phyloP scores from a whole-genome alignment of 2,888 invertebrate genomes.

The Lissonota sp. region DNA sequence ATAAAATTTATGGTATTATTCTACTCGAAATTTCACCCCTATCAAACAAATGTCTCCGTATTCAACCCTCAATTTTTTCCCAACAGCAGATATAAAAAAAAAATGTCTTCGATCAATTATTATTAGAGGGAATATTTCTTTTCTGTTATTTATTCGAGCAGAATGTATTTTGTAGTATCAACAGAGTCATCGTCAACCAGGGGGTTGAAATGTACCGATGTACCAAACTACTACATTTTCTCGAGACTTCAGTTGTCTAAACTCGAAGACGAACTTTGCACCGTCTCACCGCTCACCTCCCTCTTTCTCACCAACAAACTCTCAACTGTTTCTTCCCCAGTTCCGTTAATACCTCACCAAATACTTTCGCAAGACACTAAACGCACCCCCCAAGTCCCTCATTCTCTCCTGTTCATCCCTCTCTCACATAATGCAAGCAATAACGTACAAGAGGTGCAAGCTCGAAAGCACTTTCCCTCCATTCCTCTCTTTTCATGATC shows the following conservation, averaged over 20 bases:
- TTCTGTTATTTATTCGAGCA: background rate
- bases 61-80: no score
- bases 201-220: constrained; percentile 19
- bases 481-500: background rate
- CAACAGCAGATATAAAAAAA: background rate
- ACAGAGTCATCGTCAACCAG: constrained; percentile 9
- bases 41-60: no score
- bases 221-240: constrained; percentile 27
- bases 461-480: constrained; percentile 68
- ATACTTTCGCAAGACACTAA: constrained; percentile 31
- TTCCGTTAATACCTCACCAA: constrained; percentile 27
- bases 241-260: constrained; percentile 49
- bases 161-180: constrained; percentile 23
- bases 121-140: background rate
- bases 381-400: constrained; percentile 14
- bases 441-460: constrained; percentile 71
- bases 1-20: no score
- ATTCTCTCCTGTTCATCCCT: constrained; percentile 5
- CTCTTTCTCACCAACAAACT: constrained; percentile 29
- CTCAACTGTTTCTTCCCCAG: constrained; percentile 42
- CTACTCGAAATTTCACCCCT: no score
- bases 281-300: constrained; percentile 13
- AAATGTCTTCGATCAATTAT: background rate
- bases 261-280: constrained; percentile 44
- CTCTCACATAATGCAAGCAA: constrained; percentile 51